Base-by-base conservation (phyloP, 2,113 vertebrate genomes). In the Serinus canaria region DNA sequence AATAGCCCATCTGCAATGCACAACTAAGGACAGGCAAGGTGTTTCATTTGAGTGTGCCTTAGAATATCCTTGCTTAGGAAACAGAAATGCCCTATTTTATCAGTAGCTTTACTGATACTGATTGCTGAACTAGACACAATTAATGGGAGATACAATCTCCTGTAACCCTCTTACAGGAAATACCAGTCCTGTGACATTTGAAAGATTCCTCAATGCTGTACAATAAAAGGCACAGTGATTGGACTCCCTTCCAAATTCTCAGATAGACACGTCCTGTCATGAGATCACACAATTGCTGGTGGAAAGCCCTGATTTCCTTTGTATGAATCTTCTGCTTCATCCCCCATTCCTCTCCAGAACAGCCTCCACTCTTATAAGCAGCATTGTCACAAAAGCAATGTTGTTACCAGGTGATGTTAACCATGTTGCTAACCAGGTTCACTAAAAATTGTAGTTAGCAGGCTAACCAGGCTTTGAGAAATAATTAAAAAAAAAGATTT, bases 11-110 rank as follows among this genome's bases (percentile, higher is more conserved):
- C 87, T 97, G 89, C 75, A 91, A 23, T 37, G 64, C 83, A 62
- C 64, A 92, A 85, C 53, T 76, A 66, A 84, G 77, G 87, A 85
- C 50, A 62, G 39, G 21, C 46, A 88, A 91, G 75, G 93, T 95
- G 82, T 95, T 96, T 95, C 91, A 96, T 96, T 93, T 83, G 47
- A 59, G 17, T 41, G 17, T 66, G 33, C 23, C 53, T 95, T 59
- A 72, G 14, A 20, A 67, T 52, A 78, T 52, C 55, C 24, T 64
- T 70, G 43, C 52, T 83, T 56, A 59, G 39, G 49, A 78, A 69
- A 69, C 35, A 91, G 41, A 91, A 85, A 92, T 56, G 15, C 13
- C 7, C 43, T 72, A 0, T 53, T 59, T 80, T 72, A 46, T 69
- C 30, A 25, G 33, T 41, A 89, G 9, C 10, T 85, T 87, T 80